These are phyloP conservation scores for Trichogramma pretiosum DNA, from an alignment of 1,140 invertebrate species.

Conservation along the genomic window DNA sequence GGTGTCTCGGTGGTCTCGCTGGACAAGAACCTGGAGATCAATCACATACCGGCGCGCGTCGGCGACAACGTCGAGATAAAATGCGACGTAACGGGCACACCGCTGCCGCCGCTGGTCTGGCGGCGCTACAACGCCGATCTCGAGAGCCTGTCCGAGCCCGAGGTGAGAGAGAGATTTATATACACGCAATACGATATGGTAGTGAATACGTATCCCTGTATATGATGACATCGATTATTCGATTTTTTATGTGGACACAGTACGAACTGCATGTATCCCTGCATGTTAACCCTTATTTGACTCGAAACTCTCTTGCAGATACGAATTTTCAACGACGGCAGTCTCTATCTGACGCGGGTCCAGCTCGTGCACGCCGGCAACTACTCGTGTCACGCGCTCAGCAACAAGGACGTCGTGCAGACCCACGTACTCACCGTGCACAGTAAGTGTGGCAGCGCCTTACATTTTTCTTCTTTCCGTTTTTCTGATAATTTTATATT, in stretches of 20 bases:
- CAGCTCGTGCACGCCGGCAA: conserved; percentile 72
- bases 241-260: no score
- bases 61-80: conserved; percentile 75
- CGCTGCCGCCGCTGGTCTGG: conserved; percentile 66
- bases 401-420: conserved; percentile 66
- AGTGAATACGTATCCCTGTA: no score
- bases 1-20: conserved; percentile 65
- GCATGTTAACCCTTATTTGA: no score
- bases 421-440: conserved; percentile 68
- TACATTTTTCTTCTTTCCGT: neutral
- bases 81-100: conserved; percentile 65
- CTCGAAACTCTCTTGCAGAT: conserved; percentile 34
- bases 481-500: neutral
- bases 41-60: conserved; percentile 58
- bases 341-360: conserved; percentile 65
- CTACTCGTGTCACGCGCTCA: conserved; percentile 69
- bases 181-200: no score
- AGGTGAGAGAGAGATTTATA: conserved; percentile 42
- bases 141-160: conserved; percentile 54
- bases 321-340: conserved; percentile 63
- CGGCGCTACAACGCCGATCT: conserved; percentile 60
- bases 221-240: no score
- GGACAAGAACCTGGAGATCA: conserved; percentile 65
- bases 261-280: no score
- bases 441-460: conserved; percentile 50